Evolutionary conservation across 1,140 invertebrate genomes (phyloP).

Genomic region (Cherax destructor): DNA sequence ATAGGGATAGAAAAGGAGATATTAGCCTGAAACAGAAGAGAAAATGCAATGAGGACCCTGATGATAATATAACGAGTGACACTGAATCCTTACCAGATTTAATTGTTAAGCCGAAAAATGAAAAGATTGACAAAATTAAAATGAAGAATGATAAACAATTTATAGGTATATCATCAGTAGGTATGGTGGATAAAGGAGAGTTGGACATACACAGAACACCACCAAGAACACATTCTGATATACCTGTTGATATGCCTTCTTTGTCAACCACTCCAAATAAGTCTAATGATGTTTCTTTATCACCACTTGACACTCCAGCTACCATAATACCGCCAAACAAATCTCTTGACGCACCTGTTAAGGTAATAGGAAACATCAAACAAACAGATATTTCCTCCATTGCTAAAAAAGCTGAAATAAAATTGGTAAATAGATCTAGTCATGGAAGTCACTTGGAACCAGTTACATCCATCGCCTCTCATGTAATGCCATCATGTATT

Average conservation of each 20-base stretch:
- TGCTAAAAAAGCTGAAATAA: not conserved
- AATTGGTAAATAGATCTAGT: not conserved
- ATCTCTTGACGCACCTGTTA: not conserved
- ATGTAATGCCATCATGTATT: not conserved
- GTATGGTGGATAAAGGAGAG: not conserved
- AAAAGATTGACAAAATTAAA: not conserved
- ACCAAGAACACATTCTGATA: not conserved
- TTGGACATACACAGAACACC: conserved; percentile 8
- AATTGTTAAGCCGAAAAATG: not conserved
- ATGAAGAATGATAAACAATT: not conserved
- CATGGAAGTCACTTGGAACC: not conserved
- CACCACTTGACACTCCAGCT: conserved; percentile 23
- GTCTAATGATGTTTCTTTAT: not conserved
- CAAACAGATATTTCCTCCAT: not conserved
- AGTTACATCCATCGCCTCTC: not conserved
- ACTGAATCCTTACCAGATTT: not conserved
- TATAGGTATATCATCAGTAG: not conserved
- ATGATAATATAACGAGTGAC: not conserved
- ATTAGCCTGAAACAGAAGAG: not conserved
- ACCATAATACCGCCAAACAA: not conserved
- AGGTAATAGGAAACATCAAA: not conserved
- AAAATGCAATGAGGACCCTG: not conserved
- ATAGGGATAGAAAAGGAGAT: not conserved
- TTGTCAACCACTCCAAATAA: conserved; percentile 27
- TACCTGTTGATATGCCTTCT: conserved; percentile 17